Base-by-base conservation (phyloP, 1,140 invertebrate species). In the Agraylea sexmaculata region DNA sequence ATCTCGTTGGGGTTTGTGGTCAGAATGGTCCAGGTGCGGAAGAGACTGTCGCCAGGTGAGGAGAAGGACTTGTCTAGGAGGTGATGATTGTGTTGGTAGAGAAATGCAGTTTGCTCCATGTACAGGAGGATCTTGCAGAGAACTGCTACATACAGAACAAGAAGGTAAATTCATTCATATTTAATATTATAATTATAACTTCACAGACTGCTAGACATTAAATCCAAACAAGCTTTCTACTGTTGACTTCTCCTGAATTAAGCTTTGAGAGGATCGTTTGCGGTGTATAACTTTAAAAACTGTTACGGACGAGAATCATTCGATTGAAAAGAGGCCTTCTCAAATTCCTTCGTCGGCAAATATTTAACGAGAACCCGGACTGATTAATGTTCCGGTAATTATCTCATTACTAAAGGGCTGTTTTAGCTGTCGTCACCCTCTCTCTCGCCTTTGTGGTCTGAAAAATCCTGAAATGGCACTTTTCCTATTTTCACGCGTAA, bases 1-100 rank as follows among this genome's bases (percentile, higher is more conserved):
- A n/a, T n/a, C n/a, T 2, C 64, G 78, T 21, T 93, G 89, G 89
- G 81, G 83, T n/a, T 61, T 75, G 37, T 93, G 88, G 88, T 81
- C 83, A 5, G 72, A 79, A 10, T 93, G 87, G 85, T 87, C 85
- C 6, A 73, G 80, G 40, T 93, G 89, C 53, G 82, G 82, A 40
- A 71, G 76, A 21, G 87, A 93, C 57, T 92, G 85, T 54, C 72
- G 75, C 42, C 86, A 89, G 62, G 78, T 77, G 33, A 73, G 83
- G 44, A 72, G 78, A 44, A 61, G 89, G 45, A 73, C 78, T 18
- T 94, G 89, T 53, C 77, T 80, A 12, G 54, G 68, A 13, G 74
- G 75, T 4, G 60, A 65, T 18, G 52, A 55, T 0, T 87, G 84
- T 54, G 16, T 39, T 1, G 83, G 83, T 10, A 74, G 72, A 37